phyloP scores from a whole-genome alignment of 2,888 invertebrate species.

The Ichneumoninae sp. region DNA sequence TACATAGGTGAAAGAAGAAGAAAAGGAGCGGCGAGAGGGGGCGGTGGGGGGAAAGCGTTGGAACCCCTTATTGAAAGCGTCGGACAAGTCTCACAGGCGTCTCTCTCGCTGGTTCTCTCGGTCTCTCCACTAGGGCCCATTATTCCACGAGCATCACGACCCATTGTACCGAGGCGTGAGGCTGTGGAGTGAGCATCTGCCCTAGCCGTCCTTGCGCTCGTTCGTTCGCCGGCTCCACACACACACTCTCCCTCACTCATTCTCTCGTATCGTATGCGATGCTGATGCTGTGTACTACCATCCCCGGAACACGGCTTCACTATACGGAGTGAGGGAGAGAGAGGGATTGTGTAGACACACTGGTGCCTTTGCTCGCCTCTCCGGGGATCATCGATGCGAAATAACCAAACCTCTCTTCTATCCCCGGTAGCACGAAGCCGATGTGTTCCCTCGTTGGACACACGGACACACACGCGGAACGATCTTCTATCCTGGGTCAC shows the following conservation, averaged over 20 bases:
- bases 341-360: slow-evolving; percentile 41
- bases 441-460: neutral
- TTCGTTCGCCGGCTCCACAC: neutral
- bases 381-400: slow-evolving; percentile 60
- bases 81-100: slow-evolving; percentile 43
- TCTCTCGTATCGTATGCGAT: slow-evolving; percentile 21
- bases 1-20: slow-evolving; percentile 58
- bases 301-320: slow-evolving; percentile 42
- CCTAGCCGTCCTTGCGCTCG: slow-evolving; percentile 61
- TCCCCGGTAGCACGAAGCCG: neutral
- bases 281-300: slow-evolving; percentile 36
- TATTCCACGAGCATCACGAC: slow-evolving; percentile 75
- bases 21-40: slow-evolving; percentile 57
- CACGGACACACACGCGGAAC: neutral
- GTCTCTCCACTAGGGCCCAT: slow-evolving; percentile 73
- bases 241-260: slow-evolving; percentile 31
- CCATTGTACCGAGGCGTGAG: slow-evolving; percentile 79
- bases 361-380: slow-evolving; percentile 54
- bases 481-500: neutral
- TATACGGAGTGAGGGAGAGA: slow-evolving; percentile 11
- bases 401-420: slow-evolving; percentile 46
- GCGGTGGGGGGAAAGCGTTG: slow-evolving; percentile 66
- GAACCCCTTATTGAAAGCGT: slow-evolving; percentile 67
- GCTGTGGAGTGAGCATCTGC: slow-evolving; percentile 79
- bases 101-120: slow-evolving; percentile 4